A percentile compares a stretch with the other conserved stretches of the same genome.
Evolutionary conservation across 92 coral and sea anemone genomes (phyloP).

Genomic region (Epizoanthus scotinus): DNA sequence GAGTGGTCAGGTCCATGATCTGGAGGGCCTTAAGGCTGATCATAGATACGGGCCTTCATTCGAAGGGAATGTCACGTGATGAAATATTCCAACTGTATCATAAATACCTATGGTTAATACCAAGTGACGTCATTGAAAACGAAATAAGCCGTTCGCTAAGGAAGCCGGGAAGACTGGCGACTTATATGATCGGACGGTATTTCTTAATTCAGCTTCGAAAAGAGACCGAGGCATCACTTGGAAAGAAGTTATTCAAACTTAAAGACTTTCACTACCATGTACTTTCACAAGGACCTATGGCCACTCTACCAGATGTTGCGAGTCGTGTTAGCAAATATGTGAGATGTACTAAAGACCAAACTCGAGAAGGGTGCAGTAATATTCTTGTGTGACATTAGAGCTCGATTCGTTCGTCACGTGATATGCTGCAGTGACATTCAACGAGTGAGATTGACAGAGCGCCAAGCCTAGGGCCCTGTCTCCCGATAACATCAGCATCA

Average conservation of each 20-base stretch:
- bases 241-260: constrained; percentile 8
- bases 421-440: too few relatives aligned
- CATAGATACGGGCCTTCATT: constrained; percentile 36
- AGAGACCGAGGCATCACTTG: constrained; percentile 15
- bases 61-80: constrained; percentile 8
- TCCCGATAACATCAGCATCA: too few relatives aligned
- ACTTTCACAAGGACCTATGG: constrained; percentile 25
- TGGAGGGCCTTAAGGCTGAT: constrained; percentile 38
- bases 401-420: too few relatives aligned
- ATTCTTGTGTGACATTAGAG: background rate
- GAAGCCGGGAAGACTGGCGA: constrained; percentile 21
- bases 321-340: constrained; percentile 31
- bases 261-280: constrained; percentile 39
- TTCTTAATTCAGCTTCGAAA: constrained; percentile 13
- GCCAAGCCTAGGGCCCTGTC: too few relatives aligned
- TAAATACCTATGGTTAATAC: constrained; percentile 26
- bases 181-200: constrained; percentile 37
- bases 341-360: constrained; percentile 12
- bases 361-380: constrained; percentile 11
- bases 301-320: constrained; percentile 23
- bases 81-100: constrained; percentile 13
- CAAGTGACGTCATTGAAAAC: constrained; percentile 33
- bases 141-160: constrained; percentile 32
- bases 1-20: constrained; percentile 33
- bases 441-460: too few relatives aligned